A percentile compares a stretch with the other conserved stretches of the same genome.
Conservation (phyloP, 2,113 vertebrate species). For the Hiodon alosoides region DNA sequence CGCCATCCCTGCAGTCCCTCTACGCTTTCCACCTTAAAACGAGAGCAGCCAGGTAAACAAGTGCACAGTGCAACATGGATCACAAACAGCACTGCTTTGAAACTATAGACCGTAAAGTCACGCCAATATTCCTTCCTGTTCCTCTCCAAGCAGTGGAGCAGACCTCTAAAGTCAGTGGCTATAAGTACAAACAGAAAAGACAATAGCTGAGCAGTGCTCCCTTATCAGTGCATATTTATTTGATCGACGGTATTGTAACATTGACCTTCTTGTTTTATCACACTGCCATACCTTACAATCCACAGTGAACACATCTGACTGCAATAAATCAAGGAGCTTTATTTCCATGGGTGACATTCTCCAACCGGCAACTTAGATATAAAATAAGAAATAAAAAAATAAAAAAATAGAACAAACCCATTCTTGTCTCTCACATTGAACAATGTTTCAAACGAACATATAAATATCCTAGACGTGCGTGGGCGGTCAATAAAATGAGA, state of each 20-base stretch:
- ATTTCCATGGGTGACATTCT: slow-evolving; percentile 8
- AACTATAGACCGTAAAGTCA: no score
- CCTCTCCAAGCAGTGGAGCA: no score
- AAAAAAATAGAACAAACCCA: slow-evolving; percentile 7
- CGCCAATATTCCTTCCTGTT: no score
- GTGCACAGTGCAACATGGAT: no score
- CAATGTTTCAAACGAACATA: neutral
- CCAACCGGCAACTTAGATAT: slow-evolving; percentile 3
- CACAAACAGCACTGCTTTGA: no score
- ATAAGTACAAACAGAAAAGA: no score
- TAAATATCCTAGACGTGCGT: slow-evolving; percentile 18
- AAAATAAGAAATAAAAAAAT: slow-evolving; percentile 14
- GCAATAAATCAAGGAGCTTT: slow-evolving; percentile 2
- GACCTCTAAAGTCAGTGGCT: no score
- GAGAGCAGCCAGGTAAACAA: no score
- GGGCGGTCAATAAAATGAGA: slow-evolving; percentile 7
- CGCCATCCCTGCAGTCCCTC: no score
- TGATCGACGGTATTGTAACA: neutral
- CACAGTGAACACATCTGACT: neutral
- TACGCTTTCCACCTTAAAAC: no score
- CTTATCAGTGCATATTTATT: neutral
- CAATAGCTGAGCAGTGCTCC: no score
- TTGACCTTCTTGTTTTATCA: neutral
- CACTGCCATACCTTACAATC: neutral
- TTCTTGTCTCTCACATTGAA: slow-evolving; percentile 10